Conservation (phyloP, 2,113 vertebrate species). For the Hemiprocne comata region DNA sequence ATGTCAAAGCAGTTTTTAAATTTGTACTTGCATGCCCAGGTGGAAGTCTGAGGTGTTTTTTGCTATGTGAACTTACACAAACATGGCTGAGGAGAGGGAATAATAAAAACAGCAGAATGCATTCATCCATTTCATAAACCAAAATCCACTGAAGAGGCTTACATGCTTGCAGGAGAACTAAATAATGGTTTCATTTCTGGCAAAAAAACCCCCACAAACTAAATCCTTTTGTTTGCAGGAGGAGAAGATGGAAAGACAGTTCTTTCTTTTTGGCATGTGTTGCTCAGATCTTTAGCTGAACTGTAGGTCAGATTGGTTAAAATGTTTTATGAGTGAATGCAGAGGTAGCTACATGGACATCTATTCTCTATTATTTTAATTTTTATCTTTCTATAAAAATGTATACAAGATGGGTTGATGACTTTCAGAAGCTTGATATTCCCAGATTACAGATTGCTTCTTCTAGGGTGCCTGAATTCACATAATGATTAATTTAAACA, state of each 20-base stretch:
- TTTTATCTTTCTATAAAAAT: not conserved
- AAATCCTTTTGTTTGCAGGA: not conserved
- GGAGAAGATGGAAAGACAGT: not conserved
- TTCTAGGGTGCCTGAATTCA: not conserved
- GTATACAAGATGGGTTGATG: not conserved
- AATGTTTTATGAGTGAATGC: not conserved
- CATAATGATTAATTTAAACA: not conserved
- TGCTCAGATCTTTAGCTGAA: not conserved
- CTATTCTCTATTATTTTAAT: not conserved
- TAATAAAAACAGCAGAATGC: slow-evolving; percentile 15
- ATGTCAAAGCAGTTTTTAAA: not conserved
- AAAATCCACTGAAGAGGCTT: not conserved
- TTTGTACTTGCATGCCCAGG: not conserved
- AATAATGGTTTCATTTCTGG: not conserved
- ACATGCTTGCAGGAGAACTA: not conserved
- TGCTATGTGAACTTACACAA: not conserved
- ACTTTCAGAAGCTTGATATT: not conserved
- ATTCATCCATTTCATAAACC: not conserved
- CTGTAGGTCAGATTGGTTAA: not conserved
- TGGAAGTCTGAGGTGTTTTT: not conserved
- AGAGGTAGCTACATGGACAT: not conserved
- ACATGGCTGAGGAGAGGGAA: not conserved
- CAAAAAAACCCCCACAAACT: not conserved
- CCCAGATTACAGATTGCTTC: not conserved
- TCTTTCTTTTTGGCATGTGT: not conserved